A percentile compares a stretch with the other conserved stretches of the same genome.
These are phyloP conservation scores for Leptopilina syphax DNA, from an alignment of 2,888 invertebrate species.

Conservation along the genomic window DNA sequence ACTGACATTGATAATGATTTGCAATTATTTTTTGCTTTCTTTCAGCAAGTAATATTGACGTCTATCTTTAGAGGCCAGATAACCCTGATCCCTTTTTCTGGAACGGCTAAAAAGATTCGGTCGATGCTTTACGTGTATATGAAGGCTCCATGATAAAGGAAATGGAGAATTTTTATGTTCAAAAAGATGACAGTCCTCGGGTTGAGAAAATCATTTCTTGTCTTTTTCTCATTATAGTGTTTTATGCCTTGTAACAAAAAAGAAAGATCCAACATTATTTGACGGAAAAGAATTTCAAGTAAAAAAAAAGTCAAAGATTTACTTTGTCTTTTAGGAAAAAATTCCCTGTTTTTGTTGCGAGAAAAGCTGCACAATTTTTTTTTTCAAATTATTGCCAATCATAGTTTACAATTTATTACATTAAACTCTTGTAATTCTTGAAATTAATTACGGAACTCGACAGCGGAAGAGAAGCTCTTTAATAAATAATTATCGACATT, in stretches of 20 bases:
- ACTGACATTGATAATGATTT: neutral
- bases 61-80: slow-evolving; percentile 16
- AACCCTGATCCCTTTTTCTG: slow-evolving; percentile 5
- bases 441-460: neutral
- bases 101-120: slow-evolving; percentile 4
- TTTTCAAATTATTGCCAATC: neutral
- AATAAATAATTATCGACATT: slow-evolving; percentile 16
- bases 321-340: neutral
- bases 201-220: neutral
- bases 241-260: neutral
- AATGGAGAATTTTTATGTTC: slow-evolving; percentile 13
- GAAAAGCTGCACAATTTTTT: neutral
- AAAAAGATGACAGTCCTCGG: slow-evolving; percentile 8
- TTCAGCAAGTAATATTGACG: neutral
- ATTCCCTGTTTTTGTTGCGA: neutral
- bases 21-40: neutral
- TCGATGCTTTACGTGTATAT: neutral
- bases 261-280: neutral
- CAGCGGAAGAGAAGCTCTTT: neutral
- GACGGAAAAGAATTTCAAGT: neutral
- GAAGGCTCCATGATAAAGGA: slow-evolving; percentile 5
- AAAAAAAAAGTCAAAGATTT: neutral
- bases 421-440: neutral
- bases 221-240: neutral
- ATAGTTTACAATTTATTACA: neutral